Base-by-base conservation (phyloP, 2,113 vertebrate genomes). In the Varanus komodoensis region DNA sequence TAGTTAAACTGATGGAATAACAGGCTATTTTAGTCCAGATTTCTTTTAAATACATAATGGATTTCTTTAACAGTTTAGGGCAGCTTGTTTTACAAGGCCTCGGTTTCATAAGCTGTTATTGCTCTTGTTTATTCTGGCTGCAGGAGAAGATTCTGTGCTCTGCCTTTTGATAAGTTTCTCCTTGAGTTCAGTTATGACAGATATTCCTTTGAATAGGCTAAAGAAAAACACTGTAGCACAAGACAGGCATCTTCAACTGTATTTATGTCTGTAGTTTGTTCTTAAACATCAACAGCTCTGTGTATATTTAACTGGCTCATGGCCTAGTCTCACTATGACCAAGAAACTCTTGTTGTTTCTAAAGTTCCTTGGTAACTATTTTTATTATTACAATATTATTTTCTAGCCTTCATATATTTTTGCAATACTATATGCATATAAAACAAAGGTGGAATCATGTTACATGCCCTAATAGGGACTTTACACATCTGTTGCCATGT, bases 241-340 rank as follows among this genome's bases (percentile, higher is more conserved):
- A 93, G 95, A 95, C 94, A 94, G 94, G 95, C 90, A 91, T 94
- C 93, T 95, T 93, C 96, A 93, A 89, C 94, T 91, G 85, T 96
- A 96, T 97, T 96, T 97, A 94, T 94, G 93, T 97, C 95, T 96
- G 61, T 96, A 93, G 95, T 97, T 94, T 94, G 84, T 94, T 92
- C 95, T 97, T 97, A 97, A 97, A 94, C 93, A 95, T 61, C 94
- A 97, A 94, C 96, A 97, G 96, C 96, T 97, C 96, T 96, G 92
- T 94, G 94, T 32, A 94, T 94, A 95, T 91, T 95, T 93, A 92
- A 96, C 94, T 97, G 95, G 91, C 95, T 97, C 90, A 71, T 80
- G 93, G 96, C 94, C 96, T 93, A 95, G 91, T 94, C 88, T 80
- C 68, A 88, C 94, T 95, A 93, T 93, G 88, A 89, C 95, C 96